Evolutionary conservation across 2,888 invertebrate species (phyloP).

Genomic region (Alviniconcha strummeri): DNA sequence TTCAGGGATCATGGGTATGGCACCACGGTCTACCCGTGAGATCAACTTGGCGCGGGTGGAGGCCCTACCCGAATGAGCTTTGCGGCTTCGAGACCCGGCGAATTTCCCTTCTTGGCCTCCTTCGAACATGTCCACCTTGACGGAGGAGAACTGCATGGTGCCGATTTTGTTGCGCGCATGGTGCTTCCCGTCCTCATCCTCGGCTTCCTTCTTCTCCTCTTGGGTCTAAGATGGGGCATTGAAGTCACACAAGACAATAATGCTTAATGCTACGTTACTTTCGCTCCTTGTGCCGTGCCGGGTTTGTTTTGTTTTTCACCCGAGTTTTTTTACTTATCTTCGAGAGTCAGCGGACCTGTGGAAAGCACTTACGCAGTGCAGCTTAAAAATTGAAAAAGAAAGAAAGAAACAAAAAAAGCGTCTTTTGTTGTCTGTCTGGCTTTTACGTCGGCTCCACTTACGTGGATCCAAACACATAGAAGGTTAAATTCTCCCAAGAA

Average conservation of each 20-base stretch:
- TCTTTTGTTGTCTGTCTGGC: too few species aligned
- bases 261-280: too few species aligned
- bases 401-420: not conserved
- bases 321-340: too few species aligned
- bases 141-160: constrained; percentile 34
- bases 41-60: not conserved
- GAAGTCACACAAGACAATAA: not conserved
- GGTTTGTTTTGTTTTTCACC: too few species aligned
- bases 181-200: not conserved
- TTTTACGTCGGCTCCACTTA: too few species aligned
- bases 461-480: too few species aligned
- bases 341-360: too few species aligned
- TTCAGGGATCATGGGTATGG: constrained; percentile 12
- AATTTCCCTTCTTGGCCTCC: constrained; percentile 10
- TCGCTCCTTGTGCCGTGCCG: too few species aligned
- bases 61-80: too few species aligned
- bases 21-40: not conserved
- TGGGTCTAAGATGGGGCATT: not conserved
- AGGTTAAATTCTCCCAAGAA: too few species aligned
- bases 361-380: too few species aligned
- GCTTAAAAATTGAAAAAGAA: not conserved
- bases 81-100: not conserved
- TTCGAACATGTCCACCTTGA: constrained; percentile 33
- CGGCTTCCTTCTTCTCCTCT: constrained; percentile 9
- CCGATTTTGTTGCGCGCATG: constrained; percentile 7